Evolutionary conservation across 2,797 vertebrate species (phyloP).

Genomic region (Brachyrhaphis roseni): DNA sequence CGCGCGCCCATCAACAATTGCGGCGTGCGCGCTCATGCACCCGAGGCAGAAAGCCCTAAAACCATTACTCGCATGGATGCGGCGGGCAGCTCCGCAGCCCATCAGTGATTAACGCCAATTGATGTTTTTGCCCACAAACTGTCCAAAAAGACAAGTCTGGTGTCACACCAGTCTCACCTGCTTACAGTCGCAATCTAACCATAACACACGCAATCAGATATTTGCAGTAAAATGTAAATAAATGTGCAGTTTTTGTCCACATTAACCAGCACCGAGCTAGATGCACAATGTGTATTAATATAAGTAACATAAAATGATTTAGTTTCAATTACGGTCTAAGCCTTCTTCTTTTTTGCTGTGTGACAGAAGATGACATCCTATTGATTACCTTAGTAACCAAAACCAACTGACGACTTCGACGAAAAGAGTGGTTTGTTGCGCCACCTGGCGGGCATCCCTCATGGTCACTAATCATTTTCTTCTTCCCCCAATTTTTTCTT

Average conservation of each 20-base stretch:
- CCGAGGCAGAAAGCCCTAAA: slow-evolving; percentile 13
- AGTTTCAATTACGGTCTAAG: not conserved
- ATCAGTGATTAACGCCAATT: slow-evolving; percentile 20
- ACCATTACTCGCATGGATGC: slow-evolving; percentile 5
- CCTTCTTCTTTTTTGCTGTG: slow-evolving; percentile 7
- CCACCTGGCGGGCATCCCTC: slow-evolving; percentile 51
- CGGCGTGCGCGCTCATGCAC: slow-evolving; percentile 61
- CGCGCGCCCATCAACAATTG: slow-evolving; percentile 63
- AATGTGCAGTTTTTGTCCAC: not conserved
- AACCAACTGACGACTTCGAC: not conserved
- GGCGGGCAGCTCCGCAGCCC: slow-evolving; percentile 11
- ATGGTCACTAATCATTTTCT: not conserved
- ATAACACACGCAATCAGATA: not conserved
- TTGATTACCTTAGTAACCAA: slow-evolving; percentile 33
- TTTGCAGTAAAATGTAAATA: not conserved
- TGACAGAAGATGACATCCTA: slow-evolving; percentile 32
- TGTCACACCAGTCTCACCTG: slow-evolving; percentile 3
- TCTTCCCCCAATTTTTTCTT: not conserved
- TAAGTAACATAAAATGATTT: not conserved
- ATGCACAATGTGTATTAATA: not conserved
- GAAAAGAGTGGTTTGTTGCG: slow-evolving; percentile 43
- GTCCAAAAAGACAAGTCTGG: not conserved
- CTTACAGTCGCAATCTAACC: not conserved
- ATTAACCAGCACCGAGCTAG: not conserved
- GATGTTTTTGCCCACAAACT: slow-evolving; percentile 2